Conservation (phyloP, 2,797 vertebrate genomes). For the Pipistrellus pipistrellus region DNA sequence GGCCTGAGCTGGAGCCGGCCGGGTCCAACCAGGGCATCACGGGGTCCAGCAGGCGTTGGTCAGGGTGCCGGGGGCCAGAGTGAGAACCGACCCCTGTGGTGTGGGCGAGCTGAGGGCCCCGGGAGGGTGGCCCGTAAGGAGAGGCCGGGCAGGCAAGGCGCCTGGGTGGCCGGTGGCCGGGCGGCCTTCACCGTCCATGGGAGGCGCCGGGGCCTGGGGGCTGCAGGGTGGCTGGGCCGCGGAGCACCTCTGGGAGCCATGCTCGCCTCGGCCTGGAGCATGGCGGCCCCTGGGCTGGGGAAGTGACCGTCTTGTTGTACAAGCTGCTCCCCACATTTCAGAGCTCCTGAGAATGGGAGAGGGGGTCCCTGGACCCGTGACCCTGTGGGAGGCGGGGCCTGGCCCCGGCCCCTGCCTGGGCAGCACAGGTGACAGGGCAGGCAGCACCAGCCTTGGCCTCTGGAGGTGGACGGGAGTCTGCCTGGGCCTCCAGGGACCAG, state of each 20-base stretch:
- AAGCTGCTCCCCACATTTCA: not conserved
- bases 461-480: not conserved
- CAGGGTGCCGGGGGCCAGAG: not conserved
- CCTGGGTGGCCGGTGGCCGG: fast-evolving
- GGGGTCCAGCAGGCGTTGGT: not conserved
- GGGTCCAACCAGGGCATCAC: not conserved
- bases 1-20: not conserved
- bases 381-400: not conserved
- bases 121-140: not conserved
- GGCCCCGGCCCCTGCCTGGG: not conserved
- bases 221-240: too few species aligned
- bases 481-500: not conserved
- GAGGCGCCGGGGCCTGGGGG: not conserved
- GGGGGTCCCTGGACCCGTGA: not conserved
- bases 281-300: not conserved
- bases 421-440: not conserved
- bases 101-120: not conserved
- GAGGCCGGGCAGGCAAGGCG: not conserved
- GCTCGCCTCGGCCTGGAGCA: not conserved
- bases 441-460: not conserved
- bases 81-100: not conserved
- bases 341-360: not conserved
- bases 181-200: too few species aligned
- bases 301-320: not conserved
- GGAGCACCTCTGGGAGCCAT: not conserved